These are phyloP conservation scores for Spodoptera frugiperda DNA, from an alignment of 1,140 invertebrate genomes.

Conservation along the genomic window DNA sequence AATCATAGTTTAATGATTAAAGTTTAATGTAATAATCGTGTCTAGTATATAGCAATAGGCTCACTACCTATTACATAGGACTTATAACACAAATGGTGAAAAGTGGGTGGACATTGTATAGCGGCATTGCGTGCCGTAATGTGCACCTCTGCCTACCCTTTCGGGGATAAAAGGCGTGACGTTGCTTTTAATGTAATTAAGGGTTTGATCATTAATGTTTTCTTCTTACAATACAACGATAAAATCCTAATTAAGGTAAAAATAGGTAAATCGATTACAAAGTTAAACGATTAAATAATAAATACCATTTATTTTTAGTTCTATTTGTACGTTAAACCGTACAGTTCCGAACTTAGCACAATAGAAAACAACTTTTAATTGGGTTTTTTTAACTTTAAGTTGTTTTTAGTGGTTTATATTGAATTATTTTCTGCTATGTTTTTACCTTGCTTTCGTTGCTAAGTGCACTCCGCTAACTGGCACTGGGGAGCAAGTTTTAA, in stretches of 20 bases:
- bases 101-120: too few relatives aligned
- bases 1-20: too few relatives aligned
- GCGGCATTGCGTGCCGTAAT: too few relatives aligned
- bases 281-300: slow-evolving; percentile 17
- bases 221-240: background rate
- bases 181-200: too few relatives aligned
- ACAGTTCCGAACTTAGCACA: slow-evolving; percentile 27
- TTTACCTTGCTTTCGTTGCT: slow-evolving; percentile 34
- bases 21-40: too few relatives aligned
- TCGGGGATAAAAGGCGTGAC: too few relatives aligned
- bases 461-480: slow-evolving; percentile 23
- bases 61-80: too few relatives aligned
- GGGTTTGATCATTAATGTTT: too few relatives aligned
- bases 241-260: slow-evolving; percentile 1
- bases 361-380: slow-evolving; percentile 42
- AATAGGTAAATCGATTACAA: slow-evolving; percentile 5
- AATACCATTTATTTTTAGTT: background rate
- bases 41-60: too few relatives aligned
- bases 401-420: slow-evolving; percentile 12
- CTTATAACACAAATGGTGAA: too few relatives aligned
- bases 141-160: too few relatives aligned
- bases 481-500: slow-evolving; percentile 18
- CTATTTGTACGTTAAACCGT: slow-evolving; percentile 15
- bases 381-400: slow-evolving; percentile 44
- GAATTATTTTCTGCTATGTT: slow-evolving; percentile 20